A percentile compares a stretch with the other conserved stretches of the same genome.
phyloP scores from a whole-genome alignment of 2,888 invertebrate species.

The Falcaria lacertinaria region DNA sequence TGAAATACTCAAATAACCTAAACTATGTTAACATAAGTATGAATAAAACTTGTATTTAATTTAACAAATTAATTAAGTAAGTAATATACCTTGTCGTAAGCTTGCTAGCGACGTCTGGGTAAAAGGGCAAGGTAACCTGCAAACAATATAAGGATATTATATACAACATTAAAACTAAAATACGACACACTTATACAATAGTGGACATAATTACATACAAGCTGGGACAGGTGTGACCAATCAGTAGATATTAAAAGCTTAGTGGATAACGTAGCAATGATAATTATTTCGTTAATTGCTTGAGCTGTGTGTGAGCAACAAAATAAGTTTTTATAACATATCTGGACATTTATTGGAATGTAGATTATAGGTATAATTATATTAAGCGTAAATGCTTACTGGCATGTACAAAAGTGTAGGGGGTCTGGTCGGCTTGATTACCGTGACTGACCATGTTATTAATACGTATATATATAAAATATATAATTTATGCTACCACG shows the following conservation, averaged over 20 bases:
- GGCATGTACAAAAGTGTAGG: constrained; percentile 1
- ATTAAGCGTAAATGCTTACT: not conserved
- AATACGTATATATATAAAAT: not conserved
- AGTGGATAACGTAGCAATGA: constrained; percentile 18
- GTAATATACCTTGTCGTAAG: constrained; percentile 84
- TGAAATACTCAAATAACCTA: too few relatives aligned
- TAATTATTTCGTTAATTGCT: constrained; percentile 12
- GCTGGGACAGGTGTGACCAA: constrained; percentile 7
- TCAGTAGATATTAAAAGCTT: constrained; percentile 12
- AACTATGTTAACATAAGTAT: not conserved
- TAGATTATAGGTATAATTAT: not conserved
- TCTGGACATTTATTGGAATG: not conserved
- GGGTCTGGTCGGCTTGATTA: constrained; percentile 14
- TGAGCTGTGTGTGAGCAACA: not conserved
- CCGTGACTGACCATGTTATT: not conserved
- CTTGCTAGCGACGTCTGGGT: constrained; percentile 89
- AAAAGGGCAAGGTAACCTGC: constrained; percentile 89
- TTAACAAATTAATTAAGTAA: constrained; percentile 5
- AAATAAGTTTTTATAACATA: not conserved
- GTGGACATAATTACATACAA: not conserved
- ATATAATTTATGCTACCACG: not conserved
- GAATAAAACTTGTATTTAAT: not conserved
- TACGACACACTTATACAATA: not conserved
- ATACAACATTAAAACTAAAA: not conserved
- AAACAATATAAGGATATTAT: constrained; percentile 54